These are phyloP conservation scores for Accipiter virgatus DNA, from an alignment of 2,113 vertebrate genomes.

Conservation along the genomic window DNA sequence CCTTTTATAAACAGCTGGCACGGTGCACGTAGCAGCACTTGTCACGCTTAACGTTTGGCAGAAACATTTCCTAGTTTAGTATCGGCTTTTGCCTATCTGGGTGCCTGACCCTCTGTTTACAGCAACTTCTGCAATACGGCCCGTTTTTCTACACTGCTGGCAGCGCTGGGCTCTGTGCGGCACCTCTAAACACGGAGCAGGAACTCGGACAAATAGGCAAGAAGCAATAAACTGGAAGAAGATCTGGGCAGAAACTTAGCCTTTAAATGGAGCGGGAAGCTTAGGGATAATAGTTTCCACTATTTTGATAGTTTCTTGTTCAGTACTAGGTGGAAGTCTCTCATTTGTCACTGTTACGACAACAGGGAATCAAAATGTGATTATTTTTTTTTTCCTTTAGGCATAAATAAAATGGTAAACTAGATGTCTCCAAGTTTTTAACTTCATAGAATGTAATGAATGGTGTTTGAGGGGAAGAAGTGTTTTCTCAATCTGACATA, in stretches of 20 bases:
- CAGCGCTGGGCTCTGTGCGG: background rate
- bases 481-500: background rate
- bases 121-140: background rate
- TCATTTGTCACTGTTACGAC: background rate
- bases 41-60: background rate
- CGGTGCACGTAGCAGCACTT: background rate
- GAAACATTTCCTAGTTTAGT: constrained; percentile 56
- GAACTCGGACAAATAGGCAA: background rate
- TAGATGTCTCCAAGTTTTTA: background rate
- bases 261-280: background rate
- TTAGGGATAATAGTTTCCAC: background rate
- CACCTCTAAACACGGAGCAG: background rate
- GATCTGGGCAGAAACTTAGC: background rate
- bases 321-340: background rate
- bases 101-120: background rate
- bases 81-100: background rate
- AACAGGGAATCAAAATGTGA: background rate
- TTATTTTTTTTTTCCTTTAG: background rate
- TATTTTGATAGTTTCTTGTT: background rate
- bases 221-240: background rate
- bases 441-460: background rate
- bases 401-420: background rate
- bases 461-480: background rate
- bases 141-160: background rate
- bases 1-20: background rate